phyloP scores from a whole-genome alignment of 2,888 invertebrate species.

The Lasioglossum figueresi region DNA sequence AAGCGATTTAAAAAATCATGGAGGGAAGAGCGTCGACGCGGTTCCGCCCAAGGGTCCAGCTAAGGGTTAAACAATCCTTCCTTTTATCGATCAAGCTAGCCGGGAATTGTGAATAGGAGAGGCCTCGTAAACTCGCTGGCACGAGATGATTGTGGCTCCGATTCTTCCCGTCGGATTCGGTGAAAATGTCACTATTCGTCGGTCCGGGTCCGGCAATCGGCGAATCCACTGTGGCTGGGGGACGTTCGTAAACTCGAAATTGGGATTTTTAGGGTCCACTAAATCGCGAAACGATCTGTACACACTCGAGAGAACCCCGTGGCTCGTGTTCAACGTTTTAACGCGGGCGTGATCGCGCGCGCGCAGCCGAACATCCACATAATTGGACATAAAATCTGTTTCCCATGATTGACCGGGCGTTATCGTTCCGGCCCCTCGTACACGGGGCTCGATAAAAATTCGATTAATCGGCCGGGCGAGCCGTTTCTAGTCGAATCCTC shows the following conservation, averaged over 20 bases:
- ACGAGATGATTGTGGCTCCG: constrained; percentile 39
- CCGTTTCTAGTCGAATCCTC: constrained; percentile 34
- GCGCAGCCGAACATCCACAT: constrained; percentile 60
- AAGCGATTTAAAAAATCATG: background rate
- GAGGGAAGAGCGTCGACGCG: background rate
- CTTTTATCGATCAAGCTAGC: constrained; percentile 8
- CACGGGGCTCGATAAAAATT: constrained; percentile 51
- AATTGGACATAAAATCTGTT: constrained; percentile 76
- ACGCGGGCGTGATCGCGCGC: background rate
- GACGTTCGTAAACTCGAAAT: constrained; percentile 71
- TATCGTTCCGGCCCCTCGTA: constrained; percentile 47
- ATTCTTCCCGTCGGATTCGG: constrained; percentile 38
- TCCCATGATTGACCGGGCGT: constrained; percentile 71
- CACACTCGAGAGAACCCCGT: background rate
- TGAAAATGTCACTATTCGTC: constrained; percentile 36
- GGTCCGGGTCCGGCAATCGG: constrained; percentile 37
- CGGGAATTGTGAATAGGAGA: constrained; percentile 18
- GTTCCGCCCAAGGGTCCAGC: background rate
- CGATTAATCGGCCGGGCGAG: constrained; percentile 57
- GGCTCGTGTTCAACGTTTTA: constrained; percentile 35
- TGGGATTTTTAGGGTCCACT: constrained; percentile 73
- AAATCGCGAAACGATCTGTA: constrained; percentile 51
- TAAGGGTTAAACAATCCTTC: background rate
- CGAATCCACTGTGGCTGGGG: constrained; percentile 42
- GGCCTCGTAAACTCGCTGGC: constrained; percentile 45